Conservation (phyloP, 2,888 invertebrate species). For the Drosophila paracracens region DNA sequence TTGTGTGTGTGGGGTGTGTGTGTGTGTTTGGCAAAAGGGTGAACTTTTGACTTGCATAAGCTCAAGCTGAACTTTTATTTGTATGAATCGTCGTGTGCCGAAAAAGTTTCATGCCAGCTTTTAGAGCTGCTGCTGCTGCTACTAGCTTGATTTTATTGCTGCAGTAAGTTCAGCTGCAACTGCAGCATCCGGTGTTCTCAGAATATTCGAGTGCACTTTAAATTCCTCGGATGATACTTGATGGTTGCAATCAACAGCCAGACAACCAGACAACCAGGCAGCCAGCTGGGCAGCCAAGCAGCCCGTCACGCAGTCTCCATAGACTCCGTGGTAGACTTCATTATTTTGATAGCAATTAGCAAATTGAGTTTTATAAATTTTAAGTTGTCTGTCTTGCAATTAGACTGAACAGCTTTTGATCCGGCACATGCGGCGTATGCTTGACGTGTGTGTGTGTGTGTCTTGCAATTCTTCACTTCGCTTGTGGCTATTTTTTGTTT, state of each 20-base stretch:
- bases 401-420: constrained; percentile 39
- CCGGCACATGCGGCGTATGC: constrained; percentile 57
- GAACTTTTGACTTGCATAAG: constrained; percentile 55
- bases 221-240: constrained; percentile 81
- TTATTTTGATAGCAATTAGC: constrained; percentile 81
- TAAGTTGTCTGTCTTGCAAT: constrained; percentile 65
- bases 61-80: constrained; percentile 72
- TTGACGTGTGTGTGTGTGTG: constrained; percentile 28
- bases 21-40: constrained; percentile 41
- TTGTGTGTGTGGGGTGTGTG: constrained; percentile 24
- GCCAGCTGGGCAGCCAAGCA: background rate
- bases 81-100: constrained; percentile 65
- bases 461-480: constrained; percentile 22
- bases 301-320: constrained; percentile 1
- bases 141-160: constrained; percentile 64
- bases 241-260: constrained; percentile 74
- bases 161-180: constrained; percentile 44
- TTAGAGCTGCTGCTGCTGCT: constrained; percentile 25
- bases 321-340: constrained; percentile 60
- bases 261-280: background rate
- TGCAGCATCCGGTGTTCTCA: constrained; percentile 39
- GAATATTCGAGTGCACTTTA: constrained; percentile 65
- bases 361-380: constrained; percentile 78
- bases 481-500: constrained; percentile 7
- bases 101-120: constrained; percentile 48